Conservation (phyloP, 2,113 vertebrate species). For the Cromileptes altivelis region DNA sequence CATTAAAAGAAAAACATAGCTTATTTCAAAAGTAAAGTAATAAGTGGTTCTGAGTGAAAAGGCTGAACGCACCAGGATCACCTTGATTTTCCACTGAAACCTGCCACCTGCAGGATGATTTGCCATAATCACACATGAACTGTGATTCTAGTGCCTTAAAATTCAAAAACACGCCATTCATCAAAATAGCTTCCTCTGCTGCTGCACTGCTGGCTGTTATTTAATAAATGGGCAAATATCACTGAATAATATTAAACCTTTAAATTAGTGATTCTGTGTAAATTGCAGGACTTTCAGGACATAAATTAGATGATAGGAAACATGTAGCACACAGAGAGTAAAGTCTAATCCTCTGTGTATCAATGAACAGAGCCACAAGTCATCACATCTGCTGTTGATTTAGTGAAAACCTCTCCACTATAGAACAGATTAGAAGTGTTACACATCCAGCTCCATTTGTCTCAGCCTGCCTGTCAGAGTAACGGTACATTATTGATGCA, state of each 20-base stretch:
- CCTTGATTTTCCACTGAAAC: background rate
- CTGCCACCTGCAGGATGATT: background rate
- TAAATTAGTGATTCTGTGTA: background rate
- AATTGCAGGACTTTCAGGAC: background rate
- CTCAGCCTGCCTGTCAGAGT: conserved; percentile 34
- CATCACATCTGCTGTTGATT: too few relatives aligned
- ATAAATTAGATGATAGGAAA: background rate
- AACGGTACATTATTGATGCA: conserved; percentile 44
- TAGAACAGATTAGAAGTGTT: too few relatives aligned
- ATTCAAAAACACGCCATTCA: background rate
- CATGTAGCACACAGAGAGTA: background rate
- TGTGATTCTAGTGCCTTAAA: background rate
- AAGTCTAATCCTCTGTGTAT: background rate
- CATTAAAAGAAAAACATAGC: too few relatives aligned
- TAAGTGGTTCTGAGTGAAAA: background rate
- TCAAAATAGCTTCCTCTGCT: background rate
- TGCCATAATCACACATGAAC: background rate
- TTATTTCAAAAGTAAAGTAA: too few relatives aligned
- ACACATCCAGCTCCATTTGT: too few relatives aligned
- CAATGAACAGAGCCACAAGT: background rate
- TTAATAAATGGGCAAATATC: background rate
- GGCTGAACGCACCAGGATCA: background rate
- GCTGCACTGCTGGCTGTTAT: background rate
- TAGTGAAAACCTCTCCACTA: too few relatives aligned
- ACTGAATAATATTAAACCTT: background rate